A percentile compares a stretch with the other conserved stretches of the same genome.
Conservation (phyloP, 1,140 invertebrate species). For the Sycophila sp. region DNA sequence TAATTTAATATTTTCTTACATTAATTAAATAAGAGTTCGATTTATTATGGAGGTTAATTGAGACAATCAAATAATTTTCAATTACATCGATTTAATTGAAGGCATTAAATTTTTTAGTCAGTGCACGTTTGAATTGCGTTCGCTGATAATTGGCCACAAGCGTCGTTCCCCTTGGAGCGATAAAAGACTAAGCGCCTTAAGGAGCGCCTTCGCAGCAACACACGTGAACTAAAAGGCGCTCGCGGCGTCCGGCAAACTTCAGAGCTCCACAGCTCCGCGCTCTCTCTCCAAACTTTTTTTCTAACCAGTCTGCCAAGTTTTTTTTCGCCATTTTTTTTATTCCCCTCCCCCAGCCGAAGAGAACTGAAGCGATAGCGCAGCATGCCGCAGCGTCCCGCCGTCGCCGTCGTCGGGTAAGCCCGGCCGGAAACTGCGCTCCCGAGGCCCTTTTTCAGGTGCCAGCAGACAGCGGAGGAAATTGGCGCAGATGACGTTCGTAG, state of each 20-base stretch:
- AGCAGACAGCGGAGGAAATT: not conserved
- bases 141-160: too few relatives aligned
- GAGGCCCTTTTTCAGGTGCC: constrained; percentile 5
- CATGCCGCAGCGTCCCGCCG: not conserved
- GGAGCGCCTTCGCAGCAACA: not conserved
- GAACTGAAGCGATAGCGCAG: constrained; percentile 13
- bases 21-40: too few relatives aligned
- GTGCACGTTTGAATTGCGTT: too few relatives aligned
- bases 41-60: too few relatives aligned
- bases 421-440: not conserved
- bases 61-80: too few relatives aligned
- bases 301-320: constrained; percentile 13
- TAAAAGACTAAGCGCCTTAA: too few relatives aligned
- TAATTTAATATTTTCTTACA: too few relatives aligned
- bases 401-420: not conserved
- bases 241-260: constrained; percentile 3
- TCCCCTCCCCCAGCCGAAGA: too few relatives aligned
- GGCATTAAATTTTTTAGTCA: too few relatives aligned
- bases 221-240: not conserved
- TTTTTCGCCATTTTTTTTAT: too few relatives aligned
- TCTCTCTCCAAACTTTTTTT: not conserved
- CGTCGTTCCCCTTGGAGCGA: too few relatives aligned
- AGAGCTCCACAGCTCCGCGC: not conserved
- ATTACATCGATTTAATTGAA: too few relatives aligned
- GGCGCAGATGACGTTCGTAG: constrained; percentile 43